Base-by-base conservation (phyloP, 1,140 invertebrate genomes). In the Solen grandis region DNA sequence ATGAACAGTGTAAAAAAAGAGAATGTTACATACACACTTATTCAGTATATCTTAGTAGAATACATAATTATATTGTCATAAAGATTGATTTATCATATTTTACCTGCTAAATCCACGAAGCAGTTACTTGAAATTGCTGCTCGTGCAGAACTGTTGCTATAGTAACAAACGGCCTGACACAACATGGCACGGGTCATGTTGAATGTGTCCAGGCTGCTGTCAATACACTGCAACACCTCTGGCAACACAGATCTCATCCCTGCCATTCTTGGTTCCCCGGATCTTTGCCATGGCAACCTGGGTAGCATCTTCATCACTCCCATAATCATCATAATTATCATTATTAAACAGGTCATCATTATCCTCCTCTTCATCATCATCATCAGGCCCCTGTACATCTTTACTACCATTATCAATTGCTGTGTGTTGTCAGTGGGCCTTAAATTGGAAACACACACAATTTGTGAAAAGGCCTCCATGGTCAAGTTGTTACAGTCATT, bases 141-240 rank as follows among this genome's bases (percentile, higher is more conserved):
- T 55, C 80, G 78, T 41, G 82, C 84, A 14, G 66, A 72, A 25
- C 70, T 82, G 65, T 86, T 86, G 19, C 50, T 78, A 60, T 81
- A 65, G 66, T 50, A 78, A 5, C 29, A 31, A 13, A 84, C 66
- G 14, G 76, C 38, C 46, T 86, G 84, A 63, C 84, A 84, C 31
- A 81, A 66, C 75, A 86, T 81, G 2, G 79, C 72, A 33, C 82
- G 54, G 4, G 54, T 57, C 27, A 77, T 52, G 31, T 68, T 50
- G 1, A 84, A 22, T 8, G 79, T 22, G 54, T 86, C 54, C 2
- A 55, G 25, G 19, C 77, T 27, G 8, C 38, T 19, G 38, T 76
- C 62, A 38, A 86, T 29, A 14, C 73, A 38, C 19, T 74, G 52
- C 2, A 86, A 50, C 16, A 84, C 63, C 70, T 74, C 59, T 41